A percentile compares a stretch with the other conserved stretches of the same genome.
Evolutionary conservation across 2,888 invertebrate species (phyloP).

Genomic region (Ferdinandea cuprea): DNA sequence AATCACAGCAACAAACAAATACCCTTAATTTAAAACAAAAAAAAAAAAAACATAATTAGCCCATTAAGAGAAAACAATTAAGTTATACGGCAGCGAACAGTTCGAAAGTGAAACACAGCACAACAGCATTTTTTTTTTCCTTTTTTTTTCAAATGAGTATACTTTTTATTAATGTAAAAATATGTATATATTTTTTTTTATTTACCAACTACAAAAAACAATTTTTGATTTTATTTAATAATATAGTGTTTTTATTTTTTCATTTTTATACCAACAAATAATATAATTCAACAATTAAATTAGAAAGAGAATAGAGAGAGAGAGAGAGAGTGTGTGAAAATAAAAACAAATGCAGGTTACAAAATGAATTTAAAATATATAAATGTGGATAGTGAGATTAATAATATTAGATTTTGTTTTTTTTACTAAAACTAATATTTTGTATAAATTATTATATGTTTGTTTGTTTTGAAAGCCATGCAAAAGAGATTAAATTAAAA

Average conservation of each 20-base stretch:
- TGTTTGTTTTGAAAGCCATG: conserved; percentile 66
- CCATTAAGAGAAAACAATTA: conserved; percentile 56
- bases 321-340: too few relatives aligned
- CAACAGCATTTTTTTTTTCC: conserved; percentile 61
- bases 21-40: too few relatives aligned
- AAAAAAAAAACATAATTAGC: conserved; percentile 45
- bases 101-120: conserved; percentile 72
- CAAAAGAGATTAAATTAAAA: conserved; percentile 51
- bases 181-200: conserved; percentile 30
- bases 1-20: conserved; percentile 67
- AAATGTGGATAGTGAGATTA: conserved; percentile 63
- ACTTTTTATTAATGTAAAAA: conserved; percentile 48
- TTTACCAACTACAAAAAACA: conserved; percentile 64
- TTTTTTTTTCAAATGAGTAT: conserved; percentile 54
- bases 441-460: conserved; percentile 42
- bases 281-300: conserved; percentile 50
- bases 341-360: conserved; percentile 70
- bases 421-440: conserved; percentile 9
- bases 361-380: conserved; percentile 65
- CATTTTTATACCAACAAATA: conserved; percentile 43
- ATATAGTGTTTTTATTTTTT: conserved; percentile 22
- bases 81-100: conserved; percentile 63
- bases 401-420: conserved; percentile 38
- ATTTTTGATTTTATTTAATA: conserved; percentile 25
- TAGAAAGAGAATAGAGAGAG: too few relatives aligned